These are phyloP conservation scores for Enteromius radiatus DNA, from an alignment of 2,797 vertebrate species.

Conservation along the genomic window DNA sequence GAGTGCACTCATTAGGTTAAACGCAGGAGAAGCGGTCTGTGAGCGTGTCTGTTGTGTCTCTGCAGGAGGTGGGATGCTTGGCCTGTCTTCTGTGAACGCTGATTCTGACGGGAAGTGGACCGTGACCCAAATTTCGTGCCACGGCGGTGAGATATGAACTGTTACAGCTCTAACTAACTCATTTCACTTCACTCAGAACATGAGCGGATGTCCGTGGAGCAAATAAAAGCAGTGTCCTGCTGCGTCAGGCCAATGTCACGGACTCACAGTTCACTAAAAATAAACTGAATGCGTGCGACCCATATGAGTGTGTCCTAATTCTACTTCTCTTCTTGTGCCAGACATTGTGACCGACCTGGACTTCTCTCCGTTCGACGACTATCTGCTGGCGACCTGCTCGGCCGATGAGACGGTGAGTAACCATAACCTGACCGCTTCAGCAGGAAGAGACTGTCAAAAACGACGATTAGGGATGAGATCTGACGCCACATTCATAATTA, in stretches of 20 bases:
- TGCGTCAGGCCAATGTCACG: not conserved
- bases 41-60: conserved; percentile 42
- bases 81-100: conserved; percentile 79
- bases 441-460: no score
- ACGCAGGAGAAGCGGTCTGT: not conserved
- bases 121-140: conserved; percentile 84
- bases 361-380: conserved; percentile 93
- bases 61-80: conserved; percentile 86
- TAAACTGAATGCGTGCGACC: not conserved
- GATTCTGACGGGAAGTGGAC: conserved; percentile 78
- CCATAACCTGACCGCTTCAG: no score
- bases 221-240: not conserved
- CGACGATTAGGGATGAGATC: no score
- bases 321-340: conserved; percentile 60
- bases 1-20: not conserved
- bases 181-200: not conserved
- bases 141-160: conserved; percentile 82
- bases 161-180: not conserved
- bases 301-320: conserved; percentile 15
- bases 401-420: conserved; percentile 85
- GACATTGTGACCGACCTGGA: conserved; percentile 92
- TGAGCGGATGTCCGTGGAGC: not conserved
- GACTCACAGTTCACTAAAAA: conserved; percentile 3
- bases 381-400: conserved; percentile 89
- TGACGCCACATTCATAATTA: no score